These are phyloP conservation scores for Hemichromis elongatus DNA, from an alignment of 2,113 vertebrate genomes.

Conservation along the genomic window DNA sequence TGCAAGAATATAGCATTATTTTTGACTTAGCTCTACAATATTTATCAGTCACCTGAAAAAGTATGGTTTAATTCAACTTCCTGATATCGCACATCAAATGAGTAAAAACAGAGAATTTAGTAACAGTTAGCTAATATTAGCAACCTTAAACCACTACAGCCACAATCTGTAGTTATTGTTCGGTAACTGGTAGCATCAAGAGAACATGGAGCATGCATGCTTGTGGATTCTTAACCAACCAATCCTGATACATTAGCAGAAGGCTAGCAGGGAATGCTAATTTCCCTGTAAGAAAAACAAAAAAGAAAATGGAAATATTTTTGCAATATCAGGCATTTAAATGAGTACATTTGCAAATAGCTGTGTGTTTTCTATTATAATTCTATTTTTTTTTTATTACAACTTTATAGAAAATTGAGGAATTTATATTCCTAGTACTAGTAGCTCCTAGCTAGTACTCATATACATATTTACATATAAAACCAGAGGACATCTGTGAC, in stretches of 20 bases:
- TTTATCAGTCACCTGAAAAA: not conserved
- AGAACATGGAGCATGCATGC: not conserved
- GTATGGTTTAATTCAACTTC: not conserved
- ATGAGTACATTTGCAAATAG: not conserved
- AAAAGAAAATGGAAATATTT: not conserved
- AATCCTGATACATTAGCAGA: not conserved
- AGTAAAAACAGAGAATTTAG: not conserved
- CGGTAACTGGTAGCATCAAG: rapidly evolving
- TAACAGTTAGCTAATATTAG: not conserved
- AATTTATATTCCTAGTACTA: not conserved
- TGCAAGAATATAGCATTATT: not conserved
- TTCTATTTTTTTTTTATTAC: not conserved
- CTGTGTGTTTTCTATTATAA: not conserved
- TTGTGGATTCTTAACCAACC: not conserved
- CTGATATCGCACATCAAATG: not conserved
- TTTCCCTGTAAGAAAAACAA: not conserved
- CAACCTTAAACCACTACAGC: not conserved
- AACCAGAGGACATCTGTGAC: not conserved
- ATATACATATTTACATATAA: not conserved
- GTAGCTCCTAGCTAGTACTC: not conserved
- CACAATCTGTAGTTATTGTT: not conserved
- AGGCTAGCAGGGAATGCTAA: not conserved
- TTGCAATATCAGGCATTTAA: not conserved
- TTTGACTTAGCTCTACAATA: not conserved
- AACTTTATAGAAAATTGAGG: not conserved